A percentile compares a stretch with the other conserved stretches of the same genome.
These are phyloP conservation scores for Melanerpes aurifrons DNA, from an alignment of 2,113 vertebrate genomes.

Conservation along the genomic window DNA sequence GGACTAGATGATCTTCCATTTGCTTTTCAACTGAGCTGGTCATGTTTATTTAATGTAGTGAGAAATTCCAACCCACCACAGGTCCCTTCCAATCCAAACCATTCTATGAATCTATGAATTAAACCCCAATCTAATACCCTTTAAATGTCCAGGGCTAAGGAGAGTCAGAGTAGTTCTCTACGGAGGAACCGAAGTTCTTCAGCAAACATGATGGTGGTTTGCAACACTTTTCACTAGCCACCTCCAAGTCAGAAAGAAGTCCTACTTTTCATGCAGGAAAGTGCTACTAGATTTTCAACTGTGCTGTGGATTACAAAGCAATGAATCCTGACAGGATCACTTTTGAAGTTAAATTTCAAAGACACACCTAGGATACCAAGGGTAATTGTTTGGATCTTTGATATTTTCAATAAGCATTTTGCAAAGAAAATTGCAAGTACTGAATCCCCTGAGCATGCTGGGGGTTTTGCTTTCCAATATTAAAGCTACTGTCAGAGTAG, in stretches of 20 bases:
- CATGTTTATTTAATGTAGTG: too few species aligned
- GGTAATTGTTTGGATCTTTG: not conserved
- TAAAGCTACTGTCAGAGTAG: not conserved
- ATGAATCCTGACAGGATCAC: not conserved
- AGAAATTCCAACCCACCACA: too few species aligned
- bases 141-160: not conserved
- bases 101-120: not conserved
- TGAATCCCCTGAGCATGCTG: not conserved
- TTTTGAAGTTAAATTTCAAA: not conserved
- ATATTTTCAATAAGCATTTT: not conserved
- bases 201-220: not conserved
- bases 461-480: not conserved
- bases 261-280: not conserved
- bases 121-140: not conserved
- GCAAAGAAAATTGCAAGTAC: not conserved
- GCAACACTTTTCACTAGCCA: not conserved
- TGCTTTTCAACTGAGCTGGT: too few species aligned
- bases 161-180: not conserved
- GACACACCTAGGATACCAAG: not conserved
- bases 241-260: not conserved
- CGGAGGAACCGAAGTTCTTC: not conserved
- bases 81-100: too few species aligned
- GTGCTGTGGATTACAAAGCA: not conserved
- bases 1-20: too few species aligned
- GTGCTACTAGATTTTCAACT: not conserved